A percentile compares a stretch with the other conserved stretches of the same genome.
Evolutionary conservation across 2,797 vertebrate genomes (phyloP).

Genomic region (Typhlichthys subterraneus): DNA sequence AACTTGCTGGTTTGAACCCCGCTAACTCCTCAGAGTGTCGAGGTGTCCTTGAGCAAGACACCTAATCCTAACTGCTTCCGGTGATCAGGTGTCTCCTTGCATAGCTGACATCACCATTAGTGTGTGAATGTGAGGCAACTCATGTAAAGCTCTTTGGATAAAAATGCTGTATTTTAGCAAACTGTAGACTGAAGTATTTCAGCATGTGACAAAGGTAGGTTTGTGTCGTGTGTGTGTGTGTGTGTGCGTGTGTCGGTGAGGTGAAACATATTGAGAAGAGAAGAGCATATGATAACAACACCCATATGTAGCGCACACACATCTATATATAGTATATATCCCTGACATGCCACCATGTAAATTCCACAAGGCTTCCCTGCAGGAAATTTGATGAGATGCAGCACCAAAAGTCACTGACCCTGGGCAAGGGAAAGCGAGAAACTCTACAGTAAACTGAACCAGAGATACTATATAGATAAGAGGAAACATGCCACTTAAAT

Average conservation of each 20-base stretch:
- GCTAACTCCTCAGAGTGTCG: too few species aligned
- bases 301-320: constrained; percentile 13
- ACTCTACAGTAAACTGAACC: background rate
- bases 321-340: background rate
- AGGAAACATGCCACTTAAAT: too few species aligned
- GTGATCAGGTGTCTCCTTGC: too few species aligned
- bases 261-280: background rate
- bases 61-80: too few species aligned
- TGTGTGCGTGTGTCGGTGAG: background rate
- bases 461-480: too few species aligned
- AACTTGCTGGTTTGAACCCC: too few species aligned
- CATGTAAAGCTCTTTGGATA: too few species aligned
- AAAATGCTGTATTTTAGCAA: too few species aligned
- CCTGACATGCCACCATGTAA: constrained; percentile 15
- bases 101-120: too few species aligned
- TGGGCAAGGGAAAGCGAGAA: constrained; percentile 1
- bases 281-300: constrained; percentile 17
- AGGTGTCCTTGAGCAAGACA: too few species aligned
- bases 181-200: constrained; percentile 15
- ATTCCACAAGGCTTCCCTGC: constrained; percentile 5
- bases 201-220: constrained; percentile 5
- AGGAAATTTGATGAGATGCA: constrained; percentile 1
- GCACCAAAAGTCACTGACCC: constrained; percentile 5
- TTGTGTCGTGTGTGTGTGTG: too few species aligned
- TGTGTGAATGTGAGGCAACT: too few species aligned